Base-by-base conservation (phyloP, 2,113 vertebrate genomes). In the Neolamprologus toae region DNA sequence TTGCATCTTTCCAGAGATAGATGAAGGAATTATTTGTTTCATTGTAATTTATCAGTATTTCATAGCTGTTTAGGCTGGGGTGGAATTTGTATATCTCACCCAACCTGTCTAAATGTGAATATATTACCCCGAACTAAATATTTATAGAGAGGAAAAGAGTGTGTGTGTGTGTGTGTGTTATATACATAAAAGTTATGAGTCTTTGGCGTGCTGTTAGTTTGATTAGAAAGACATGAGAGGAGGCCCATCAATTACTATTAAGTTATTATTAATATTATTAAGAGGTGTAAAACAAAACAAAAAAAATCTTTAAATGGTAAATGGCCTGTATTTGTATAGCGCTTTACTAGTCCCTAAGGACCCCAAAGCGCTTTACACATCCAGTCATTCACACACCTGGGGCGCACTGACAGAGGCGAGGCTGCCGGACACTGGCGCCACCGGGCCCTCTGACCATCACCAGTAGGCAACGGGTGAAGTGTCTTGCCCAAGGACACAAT, bases 21-120 rank as follows among this genome's bases (percentile, higher is more conserved):
- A 85, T 47, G 82, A 66, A 86, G 47, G 40, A 17, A 86, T 23
- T 51, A 33, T 86, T 86, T 68, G 33, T 35, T 81, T 81, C 31
- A 45, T 2, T 2, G 33, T 33, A 80, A 92, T 92, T 89, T 35
- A 90, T 91, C 53, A 85, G 11, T 9, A 40, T 84, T 90, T 83
- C 57, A 76, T 31, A 45, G 31, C 21, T 40, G n/a, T 10, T 66
- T 17, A 86, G 76, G 83, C 76, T 66, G 16, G 21, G 47, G 54
- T 61, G 80, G 33, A 76, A 83, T 86, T 66, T 3, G 2, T 83
- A 37, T 55, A 57, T 86, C 53, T 47, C 28, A 2, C 23, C 51
- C 8, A 12, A 40, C 61, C 80, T 66, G 71, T 82, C 51, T 23
- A 42, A 35, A 26, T 85, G 35, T 42, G 59, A 83, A 78, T 80